A percentile compares a stretch with the other conserved stretches of the same genome.
Evolutionary conservation across 1,140 invertebrate genomes (phyloP).

Genomic region (Drosophila parvula): DNA sequence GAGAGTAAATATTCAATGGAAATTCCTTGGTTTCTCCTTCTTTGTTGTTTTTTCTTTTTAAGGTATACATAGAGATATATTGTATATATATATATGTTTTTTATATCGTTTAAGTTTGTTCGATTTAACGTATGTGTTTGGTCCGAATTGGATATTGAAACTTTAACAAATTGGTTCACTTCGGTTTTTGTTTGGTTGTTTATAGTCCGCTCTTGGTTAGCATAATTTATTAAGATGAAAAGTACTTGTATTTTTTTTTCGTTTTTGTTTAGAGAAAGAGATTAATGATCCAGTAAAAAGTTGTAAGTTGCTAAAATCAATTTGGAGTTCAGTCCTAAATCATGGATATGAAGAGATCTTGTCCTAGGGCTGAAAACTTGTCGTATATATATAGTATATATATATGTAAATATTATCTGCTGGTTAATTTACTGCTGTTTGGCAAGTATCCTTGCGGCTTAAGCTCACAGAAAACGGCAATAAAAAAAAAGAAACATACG

Average conservation of each 20-base stretch:
- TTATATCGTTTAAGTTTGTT: conserved; percentile 33
- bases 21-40: conserved; percentile 41
- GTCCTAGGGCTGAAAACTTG: conserved; percentile 12
- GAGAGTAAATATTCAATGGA: conserved; percentile 60
- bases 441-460: conserved; percentile 16
- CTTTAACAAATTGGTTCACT: conserved; percentile 71
- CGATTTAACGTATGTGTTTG: conserved; percentile 48
- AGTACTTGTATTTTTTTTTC: conserved; percentile 14
- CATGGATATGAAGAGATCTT: conserved; percentile 62
- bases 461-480: conserved; percentile 11
- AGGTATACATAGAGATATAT: conserved; percentile 51
- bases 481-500: conserved; percentile 26
- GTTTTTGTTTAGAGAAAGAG: conserved; percentile 17
- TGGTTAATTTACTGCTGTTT: conserved; percentile 12
- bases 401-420: conserved; percentile 2
- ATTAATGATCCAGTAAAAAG: conserved; percentile 27
- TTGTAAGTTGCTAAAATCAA: conserved; percentile 29
- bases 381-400: conserved; percentile 7
- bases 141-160: conserved; percentile 79
- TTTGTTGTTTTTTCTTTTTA: conserved; percentile 1
- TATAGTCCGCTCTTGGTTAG: conserved; percentile 34
- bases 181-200: conserved; percentile 18
- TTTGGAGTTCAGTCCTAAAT: conserved; percentile 60
- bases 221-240: conserved; percentile 28
- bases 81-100: conserved; percentile 16